Base-by-base conservation (phyloP, 2,888 invertebrate species). In the Drosophila diplacantha region DNA sequence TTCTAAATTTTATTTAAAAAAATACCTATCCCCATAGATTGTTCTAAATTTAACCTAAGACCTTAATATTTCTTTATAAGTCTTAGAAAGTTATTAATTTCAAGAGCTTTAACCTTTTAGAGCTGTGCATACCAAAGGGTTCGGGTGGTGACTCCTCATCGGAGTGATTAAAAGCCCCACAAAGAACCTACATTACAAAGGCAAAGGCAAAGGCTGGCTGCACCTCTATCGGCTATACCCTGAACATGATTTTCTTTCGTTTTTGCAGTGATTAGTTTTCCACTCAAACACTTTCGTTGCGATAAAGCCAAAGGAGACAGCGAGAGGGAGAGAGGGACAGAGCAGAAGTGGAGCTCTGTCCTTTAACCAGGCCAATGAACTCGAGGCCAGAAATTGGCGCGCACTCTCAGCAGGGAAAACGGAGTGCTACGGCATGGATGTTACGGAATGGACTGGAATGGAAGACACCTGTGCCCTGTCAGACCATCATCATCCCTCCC, bases 381-480 rank as follows among this genome's bases (percentile, higher is more conserved):
- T 60, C 72, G 39, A 61, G 80, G 53, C 65, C 57, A 66, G 31
- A 44, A 59, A 59, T 59, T 59, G 80, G 59, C 82, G 68, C 56
- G 43, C 49, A 50, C 75, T 64, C 49, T 53, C 53, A 35, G 39
- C 54, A 49, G 37, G n/a, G 24, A 26, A 26, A n/a, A 34, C 43
- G n/a, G 22, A 24, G 43, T 50, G 41, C 52, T 60, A 69, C 58
- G 69, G 44, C 81, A 81, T 77, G 76, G 74, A 62, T 34, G 44
- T 55, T 60, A 69, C 61, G 70, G 46, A 76, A 81, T 78, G 76
- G 69, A 60, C 46, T 39, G 61, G 54, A 47, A 77, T 74, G 69
- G 72, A 79, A 82, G 75, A 80, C 84, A 83, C 80, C 82, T 83
- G 79, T 83, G 80, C 82, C 74, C 60, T 74, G 74, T 74, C 83